These are phyloP conservation scores for Piprites chloris DNA, from an alignment of 2,113 vertebrate species.

Conservation along the genomic window DNA sequence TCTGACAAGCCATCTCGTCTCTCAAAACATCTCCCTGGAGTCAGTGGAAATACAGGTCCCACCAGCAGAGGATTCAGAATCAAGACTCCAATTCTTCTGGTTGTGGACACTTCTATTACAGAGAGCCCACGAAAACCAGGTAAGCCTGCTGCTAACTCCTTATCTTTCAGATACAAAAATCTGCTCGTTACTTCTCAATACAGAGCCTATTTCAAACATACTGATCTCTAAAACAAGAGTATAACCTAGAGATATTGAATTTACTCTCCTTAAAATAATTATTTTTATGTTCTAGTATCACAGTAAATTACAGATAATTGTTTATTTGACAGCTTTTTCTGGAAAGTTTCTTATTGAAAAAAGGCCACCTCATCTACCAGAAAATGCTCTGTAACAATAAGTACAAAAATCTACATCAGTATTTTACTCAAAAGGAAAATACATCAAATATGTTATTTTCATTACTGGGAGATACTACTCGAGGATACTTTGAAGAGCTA, in stretches of 20 bases:
- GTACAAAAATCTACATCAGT: not conserved
- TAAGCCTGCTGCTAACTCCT: not conserved
- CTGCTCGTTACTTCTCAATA: not conserved
- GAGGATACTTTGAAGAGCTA: not conserved
- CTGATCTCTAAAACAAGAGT: not conserved
- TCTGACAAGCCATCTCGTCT: not conserved
- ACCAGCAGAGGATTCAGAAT: not conserved
- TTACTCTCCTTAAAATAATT: not conserved
- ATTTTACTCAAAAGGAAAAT: not conserved
- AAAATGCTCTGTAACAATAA: not conserved
- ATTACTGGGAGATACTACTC: not conserved
- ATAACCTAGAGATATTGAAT: not conserved
- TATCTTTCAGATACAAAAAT: not conserved
- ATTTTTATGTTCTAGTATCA: not conserved
- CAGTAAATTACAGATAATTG: not conserved
- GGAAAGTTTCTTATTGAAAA: not conserved
- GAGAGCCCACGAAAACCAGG: not conserved
- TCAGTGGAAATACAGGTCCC: not conserved
- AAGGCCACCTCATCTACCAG: not conserved
- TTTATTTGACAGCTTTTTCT: not conserved
- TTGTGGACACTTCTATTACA: not conserved
- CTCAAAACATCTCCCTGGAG: not conserved
- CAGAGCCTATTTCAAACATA: not conserved
- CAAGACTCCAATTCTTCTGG: not conserved
- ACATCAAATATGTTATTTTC: not conserved